Evolutionary conservation across 2,113 vertebrate genomes (phyloP), one percentile per base, ranked within the genome.

Genomic region (Malurus melanocephalus): DNA sequence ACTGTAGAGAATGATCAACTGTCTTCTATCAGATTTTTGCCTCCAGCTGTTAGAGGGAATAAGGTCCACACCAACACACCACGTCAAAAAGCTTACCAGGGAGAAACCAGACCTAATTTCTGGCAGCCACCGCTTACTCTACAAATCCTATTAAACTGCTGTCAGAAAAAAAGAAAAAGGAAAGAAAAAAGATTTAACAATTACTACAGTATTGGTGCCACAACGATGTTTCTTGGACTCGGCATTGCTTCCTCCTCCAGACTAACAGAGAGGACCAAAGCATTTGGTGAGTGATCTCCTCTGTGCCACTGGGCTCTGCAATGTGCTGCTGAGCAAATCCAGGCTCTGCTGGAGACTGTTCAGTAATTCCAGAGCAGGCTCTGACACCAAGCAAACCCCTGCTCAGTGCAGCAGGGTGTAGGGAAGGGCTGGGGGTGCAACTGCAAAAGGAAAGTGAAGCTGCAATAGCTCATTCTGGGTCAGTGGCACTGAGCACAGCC

Each of bases 81-180:
- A 9, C 30, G 45, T 78, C 84, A 88, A 78, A 90, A 64, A 62
- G 64, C 43, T 53, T 45, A 82, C 26, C 55, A 59, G 38, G 18
- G 27, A 82, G 64, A 89, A 90, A 92, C 10, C n/a, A 90, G 72
- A 82, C n/a, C 26, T 49, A 26, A 28, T 43, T 91, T 61, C 64
- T 91, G 71, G 75, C 92, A 93, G 79, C 38, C 55, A 80, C 9
- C 26, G 26, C 24, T 49, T 53, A 62, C 10, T 85, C 73, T 52
- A 83, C 22, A 93, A 87, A 91, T 73, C 32, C 87, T 61, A 46
- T 65, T 72, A 68, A 82, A 73, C 9, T 66, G 28, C n/a, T 48
- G 38, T 55, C 48, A 22, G 14, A 21, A 69, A 9, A 9, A 68
- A 65, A 8, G 57, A 64, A 30, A 45, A 11, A 71, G 17, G n/a